Evolutionary conservation across 2,888 invertebrate genomes (phyloP).

Genomic region (Meliscaeva auricollis): DNA sequence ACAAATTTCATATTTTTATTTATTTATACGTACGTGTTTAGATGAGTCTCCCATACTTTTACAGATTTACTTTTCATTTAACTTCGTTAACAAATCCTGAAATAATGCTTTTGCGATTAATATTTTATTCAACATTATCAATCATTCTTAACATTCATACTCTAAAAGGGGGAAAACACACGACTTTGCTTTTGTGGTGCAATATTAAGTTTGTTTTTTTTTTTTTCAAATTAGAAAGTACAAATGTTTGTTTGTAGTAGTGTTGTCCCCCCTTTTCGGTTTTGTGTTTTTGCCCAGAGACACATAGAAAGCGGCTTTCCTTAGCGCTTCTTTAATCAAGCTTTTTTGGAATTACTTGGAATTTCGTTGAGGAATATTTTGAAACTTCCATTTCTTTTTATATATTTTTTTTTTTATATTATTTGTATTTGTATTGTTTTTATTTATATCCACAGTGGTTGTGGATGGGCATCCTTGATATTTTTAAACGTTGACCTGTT

Average conservation of each 20-base stretch:
- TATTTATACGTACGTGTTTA: conserved; percentile 79
- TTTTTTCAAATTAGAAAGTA: not conserved
- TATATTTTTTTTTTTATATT: conserved; percentile 25
- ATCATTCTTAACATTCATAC: conserved; percentile 79
- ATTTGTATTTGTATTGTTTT: too few relatives aligned
- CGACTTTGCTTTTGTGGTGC: not conserved
- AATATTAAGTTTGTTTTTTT: not conserved
- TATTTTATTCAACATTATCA: conserved; percentile 79
- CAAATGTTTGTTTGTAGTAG: conserved; percentile 10
- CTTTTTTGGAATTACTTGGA: conserved; percentile 36
- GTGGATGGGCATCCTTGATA: conserved; percentile 71
- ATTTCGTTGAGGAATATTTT: conserved; percentile 38
- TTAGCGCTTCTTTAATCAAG: conserved; percentile 27
- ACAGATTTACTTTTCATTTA: conserved; percentile 74
- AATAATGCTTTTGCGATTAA: conserved; percentile 81
- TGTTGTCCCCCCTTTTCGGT: conserved; percentile 52
- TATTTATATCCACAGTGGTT: conserved; percentile 58
- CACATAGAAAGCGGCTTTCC: conserved; percentile 60
- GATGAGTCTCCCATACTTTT: conserved; percentile 75
- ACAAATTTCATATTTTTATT: conserved; percentile 78
- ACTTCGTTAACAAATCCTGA: conserved; percentile 79
- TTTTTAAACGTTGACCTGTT: conserved; percentile 75
- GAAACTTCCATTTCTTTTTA: conserved; percentile 30
- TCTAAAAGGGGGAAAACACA: conserved; percentile 59
- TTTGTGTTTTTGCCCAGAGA: conserved; percentile 62